A percentile compares a stretch with the other conserved stretches of the same genome.
Conservation (phyloP, 2,888 invertebrate species). For the Cryptocephalus moraei region DNA sequence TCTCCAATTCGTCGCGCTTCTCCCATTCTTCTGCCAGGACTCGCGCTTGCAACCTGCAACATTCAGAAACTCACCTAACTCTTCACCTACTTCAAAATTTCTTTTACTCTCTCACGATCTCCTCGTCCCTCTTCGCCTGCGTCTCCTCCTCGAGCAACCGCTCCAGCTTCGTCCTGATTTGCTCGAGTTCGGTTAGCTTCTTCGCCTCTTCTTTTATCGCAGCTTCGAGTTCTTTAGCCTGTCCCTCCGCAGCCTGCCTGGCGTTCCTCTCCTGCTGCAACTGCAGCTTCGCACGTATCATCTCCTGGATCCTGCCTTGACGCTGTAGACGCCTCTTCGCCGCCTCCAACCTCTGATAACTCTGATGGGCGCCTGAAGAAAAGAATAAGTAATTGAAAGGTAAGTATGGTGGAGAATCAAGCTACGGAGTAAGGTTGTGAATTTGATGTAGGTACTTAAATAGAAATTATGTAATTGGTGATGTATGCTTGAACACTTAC, state of each 20-base stretch:
- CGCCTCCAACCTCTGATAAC: conserved; percentile 56
- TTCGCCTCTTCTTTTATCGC: conserved; percentile 62
- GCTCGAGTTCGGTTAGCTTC: conserved; percentile 62
- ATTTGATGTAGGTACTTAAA: not conserved
- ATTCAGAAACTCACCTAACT: not conserved
- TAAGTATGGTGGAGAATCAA: not conserved
- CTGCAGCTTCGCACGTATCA: conserved; percentile 47
- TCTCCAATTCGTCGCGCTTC: conserved; percentile 67
- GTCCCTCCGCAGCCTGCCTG: conserved; percentile 46
- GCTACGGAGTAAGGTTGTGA: not conserved
- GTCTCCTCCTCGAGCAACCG: conserved; percentile 68
- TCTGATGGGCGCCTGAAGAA: conserved; percentile 43
- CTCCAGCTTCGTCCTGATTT: conserved; percentile 59
- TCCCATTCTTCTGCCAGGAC: conserved; percentile 79
- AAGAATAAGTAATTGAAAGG: not conserved
- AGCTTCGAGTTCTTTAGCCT: conserved; percentile 55
- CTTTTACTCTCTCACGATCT: conserved; percentile 53
- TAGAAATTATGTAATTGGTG: not conserved
- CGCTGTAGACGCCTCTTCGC: conserved; percentile 41
- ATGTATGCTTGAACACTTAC: not conserved
- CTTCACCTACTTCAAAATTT: not conserved
- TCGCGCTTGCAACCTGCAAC: conserved; percentile 47
- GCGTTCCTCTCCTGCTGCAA: conserved; percentile 58
- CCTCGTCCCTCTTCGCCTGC: conserved; percentile 75
- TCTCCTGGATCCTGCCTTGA: conserved; percentile 49